phyloP scores from a whole-genome alignment of 1,140 invertebrate genomes.

The Triops cancriformis region DNA sequence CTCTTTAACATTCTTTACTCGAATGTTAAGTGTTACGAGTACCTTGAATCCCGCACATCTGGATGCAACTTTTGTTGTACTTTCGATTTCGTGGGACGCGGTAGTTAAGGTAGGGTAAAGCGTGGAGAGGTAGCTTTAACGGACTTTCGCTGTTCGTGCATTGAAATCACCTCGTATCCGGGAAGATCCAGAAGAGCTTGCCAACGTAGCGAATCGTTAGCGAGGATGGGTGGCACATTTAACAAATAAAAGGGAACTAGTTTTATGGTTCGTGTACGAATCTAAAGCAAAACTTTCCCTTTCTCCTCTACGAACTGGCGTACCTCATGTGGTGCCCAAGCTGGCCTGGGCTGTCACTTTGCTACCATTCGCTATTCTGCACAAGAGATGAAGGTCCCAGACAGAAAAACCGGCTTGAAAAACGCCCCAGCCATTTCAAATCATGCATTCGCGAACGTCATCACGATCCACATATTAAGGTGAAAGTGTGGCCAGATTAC shows the following conservation, averaged over 20 bases:
- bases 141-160: neutral
- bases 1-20: too few relatives aligned
- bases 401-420: neutral
- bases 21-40: too few relatives aligned
- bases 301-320: neutral
- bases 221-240: neutral
- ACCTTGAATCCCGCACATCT: neutral
- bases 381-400: neutral
- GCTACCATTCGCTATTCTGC: constrained; percentile 1
- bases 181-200: neutral
- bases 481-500: neutral
- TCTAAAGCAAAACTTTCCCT: constrained; percentile 10
- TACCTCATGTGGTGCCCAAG: neutral
- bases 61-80: neutral
- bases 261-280: neutral
- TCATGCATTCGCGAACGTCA: neutral
- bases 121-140: neutral
- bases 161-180: constrained; percentile 1
- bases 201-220: neutral
- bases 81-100: neutral
- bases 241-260: neutral
- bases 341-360: neutral
- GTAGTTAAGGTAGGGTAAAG: neutral
- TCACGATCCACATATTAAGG: constrained; percentile 13
- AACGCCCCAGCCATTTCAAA: neutral